phyloP scores from a whole-genome alignment of 1,140 invertebrate species.

The Drosophila watanabei region DNA sequence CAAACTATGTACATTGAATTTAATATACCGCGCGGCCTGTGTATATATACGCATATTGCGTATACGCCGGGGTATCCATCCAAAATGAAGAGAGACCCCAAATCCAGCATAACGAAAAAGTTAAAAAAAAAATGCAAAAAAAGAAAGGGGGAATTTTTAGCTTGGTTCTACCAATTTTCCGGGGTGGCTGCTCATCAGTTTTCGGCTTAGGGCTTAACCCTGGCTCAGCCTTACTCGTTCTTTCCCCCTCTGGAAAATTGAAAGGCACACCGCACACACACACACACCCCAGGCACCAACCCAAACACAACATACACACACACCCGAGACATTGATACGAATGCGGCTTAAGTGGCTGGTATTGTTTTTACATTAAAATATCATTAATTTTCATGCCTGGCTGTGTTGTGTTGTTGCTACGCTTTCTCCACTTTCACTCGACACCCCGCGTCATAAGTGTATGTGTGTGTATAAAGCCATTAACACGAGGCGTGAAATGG shows the following conservation, averaged over 20 bases:
- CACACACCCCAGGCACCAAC: slow-evolving; percentile 12
- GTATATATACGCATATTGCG: slow-evolving; percentile 19
- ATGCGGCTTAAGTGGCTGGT: slow-evolving; percentile 76
- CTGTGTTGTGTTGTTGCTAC: slow-evolving; percentile 31
- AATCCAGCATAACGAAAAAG: slow-evolving; percentile 9
- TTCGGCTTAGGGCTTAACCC: slow-evolving; percentile 31
- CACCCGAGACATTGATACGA: slow-evolving; percentile 39
- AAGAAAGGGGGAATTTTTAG: neutral
- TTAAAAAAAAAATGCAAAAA: neutral
- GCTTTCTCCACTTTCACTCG: slow-evolving; percentile 16
- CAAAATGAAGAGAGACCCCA: slow-evolving; percentile 24
- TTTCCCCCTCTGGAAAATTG: slow-evolving; percentile 54
- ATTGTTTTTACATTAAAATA: slow-evolving; percentile 84
- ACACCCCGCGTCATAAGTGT: slow-evolving; percentile 36
- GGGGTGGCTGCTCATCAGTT: slow-evolving; percentile 52
- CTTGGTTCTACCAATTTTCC: slow-evolving; percentile 16
- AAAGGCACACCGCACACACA: slow-evolving; percentile 49
- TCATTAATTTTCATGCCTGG: slow-evolving; percentile 77
- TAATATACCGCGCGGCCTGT: slow-evolving; percentile 23
- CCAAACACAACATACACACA: slow-evolving; percentile 11
- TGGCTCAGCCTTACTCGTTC: slow-evolving; percentile 28
- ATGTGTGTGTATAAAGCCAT: slow-evolving; percentile 50
- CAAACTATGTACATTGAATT: slow-evolving; percentile 43
- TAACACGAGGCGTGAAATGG: slow-evolving; percentile 58
- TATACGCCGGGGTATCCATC: slow-evolving; percentile 38